Conservation (phyloP, 2,888 invertebrate species). For the Chymomyza procnemis region DNA sequence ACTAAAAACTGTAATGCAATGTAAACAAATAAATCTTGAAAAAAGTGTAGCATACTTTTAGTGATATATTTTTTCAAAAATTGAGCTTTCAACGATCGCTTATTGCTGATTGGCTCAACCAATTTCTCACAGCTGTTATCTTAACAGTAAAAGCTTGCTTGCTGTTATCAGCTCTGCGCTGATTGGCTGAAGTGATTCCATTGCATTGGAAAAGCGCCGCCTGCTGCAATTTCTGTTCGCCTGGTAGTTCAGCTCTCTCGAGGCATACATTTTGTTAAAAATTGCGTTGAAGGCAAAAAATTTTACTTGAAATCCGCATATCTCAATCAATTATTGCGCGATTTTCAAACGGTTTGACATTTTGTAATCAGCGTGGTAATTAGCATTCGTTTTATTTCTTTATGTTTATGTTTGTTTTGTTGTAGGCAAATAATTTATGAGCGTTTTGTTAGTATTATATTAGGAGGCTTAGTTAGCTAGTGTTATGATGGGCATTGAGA, state of each 20-base stretch:
- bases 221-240: background rate
- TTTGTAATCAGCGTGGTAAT: slow-evolving; percentile 20
- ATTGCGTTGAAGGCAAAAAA: background rate
- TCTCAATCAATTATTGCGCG: background rate
- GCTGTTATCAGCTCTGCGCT: background rate
- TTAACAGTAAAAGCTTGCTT: too few species aligned
- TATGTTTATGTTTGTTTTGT: too few species aligned
- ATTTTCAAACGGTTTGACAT: background rate
- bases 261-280: background rate
- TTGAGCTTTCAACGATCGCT: background rate
- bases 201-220: background rate
- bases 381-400: too few species aligned
- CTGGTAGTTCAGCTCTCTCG: background rate
- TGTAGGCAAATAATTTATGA: too few species aligned
- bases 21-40: background rate
- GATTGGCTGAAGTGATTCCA: background rate
- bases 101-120: background rate
- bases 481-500: too few species aligned
- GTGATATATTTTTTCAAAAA: background rate
- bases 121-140: background rate
- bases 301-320: background rate
- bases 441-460: too few species aligned
- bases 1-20: background rate
- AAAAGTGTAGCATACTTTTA: background rate
- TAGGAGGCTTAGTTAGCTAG: too few species aligned